Evolutionary conservation across 2,113 vertebrate species (phyloP).

Genomic region (Scartelaos histophorus): DNA sequence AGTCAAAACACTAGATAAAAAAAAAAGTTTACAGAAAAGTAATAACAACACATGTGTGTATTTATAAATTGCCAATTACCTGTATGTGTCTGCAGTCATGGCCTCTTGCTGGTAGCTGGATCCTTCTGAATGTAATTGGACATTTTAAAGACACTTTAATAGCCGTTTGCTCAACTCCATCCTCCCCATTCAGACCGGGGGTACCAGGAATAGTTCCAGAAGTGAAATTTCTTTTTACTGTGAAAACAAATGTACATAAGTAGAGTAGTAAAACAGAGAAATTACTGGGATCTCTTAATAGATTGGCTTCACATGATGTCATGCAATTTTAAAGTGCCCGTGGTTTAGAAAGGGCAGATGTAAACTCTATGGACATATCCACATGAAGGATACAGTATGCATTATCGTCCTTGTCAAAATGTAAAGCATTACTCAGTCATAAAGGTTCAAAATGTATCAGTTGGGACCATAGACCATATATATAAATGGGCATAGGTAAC

Average conservation of each 20-base stretch:
- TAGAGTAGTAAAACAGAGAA: not conserved
- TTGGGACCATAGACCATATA: too few relatives aligned
- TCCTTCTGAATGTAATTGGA: constrained; percentile 94
- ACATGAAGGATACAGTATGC: not conserved
- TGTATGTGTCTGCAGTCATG: constrained; percentile 96
- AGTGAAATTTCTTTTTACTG: constrained; percentile 95
- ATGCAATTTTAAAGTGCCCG: not conserved
- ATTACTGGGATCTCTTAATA: not conserved
- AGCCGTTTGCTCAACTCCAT: constrained; percentile 93
- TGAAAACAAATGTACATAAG: not conserved
- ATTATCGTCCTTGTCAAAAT: not conserved
- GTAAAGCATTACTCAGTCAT: not conserved
- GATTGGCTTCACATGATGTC: not conserved
- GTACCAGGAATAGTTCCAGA: constrained; percentile 92
- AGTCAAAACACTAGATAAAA: constrained; percentile 83
- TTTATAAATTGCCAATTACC: constrained; percentile 65
- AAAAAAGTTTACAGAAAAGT: not conserved
- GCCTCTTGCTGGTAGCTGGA: constrained; percentile 93
- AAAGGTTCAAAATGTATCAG: not conserved
- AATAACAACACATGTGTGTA: not conserved
- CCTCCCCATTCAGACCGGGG: constrained; percentile 90
- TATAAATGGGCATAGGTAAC: too few relatives aligned
- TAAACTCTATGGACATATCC: not conserved
- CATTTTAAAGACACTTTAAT: constrained; percentile 97
- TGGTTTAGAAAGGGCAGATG: not conserved